phyloP scores from a whole-genome alignment of 2,888 invertebrate genomes.

The Branchellion lobata region DNA sequence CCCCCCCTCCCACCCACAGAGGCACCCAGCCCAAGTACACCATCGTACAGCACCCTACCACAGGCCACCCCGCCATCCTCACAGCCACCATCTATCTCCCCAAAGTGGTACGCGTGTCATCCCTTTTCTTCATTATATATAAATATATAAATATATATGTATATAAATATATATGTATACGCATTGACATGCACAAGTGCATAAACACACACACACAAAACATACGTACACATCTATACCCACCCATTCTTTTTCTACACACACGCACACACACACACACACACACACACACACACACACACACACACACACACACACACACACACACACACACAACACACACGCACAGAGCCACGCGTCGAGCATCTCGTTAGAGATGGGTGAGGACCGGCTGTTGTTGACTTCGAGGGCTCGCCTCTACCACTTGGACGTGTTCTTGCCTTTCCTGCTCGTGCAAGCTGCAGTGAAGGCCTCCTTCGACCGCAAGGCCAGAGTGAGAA shows the following conservation, averaged over 20 bases:
- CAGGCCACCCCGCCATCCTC: constrained; percentile 60
- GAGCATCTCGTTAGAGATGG: constrained; percentile 60
- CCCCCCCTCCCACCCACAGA: constrained; percentile 31
- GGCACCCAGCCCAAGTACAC: constrained; percentile 57
- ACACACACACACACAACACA: not conserved
- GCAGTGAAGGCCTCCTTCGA: constrained; percentile 62
- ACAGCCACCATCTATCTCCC: constrained; percentile 61
- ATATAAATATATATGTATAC: no score
- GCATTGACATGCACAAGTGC: no score
- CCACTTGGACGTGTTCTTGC: constrained; percentile 61
- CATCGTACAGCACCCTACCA: constrained; percentile 59
- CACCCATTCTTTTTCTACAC: no score
- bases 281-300: no score
- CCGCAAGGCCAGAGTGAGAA: constrained; percentile 54
- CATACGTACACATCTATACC: no score
- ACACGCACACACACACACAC: no score
- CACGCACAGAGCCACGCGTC: constrained; percentile 57
- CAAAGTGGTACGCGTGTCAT: constrained; percentile 58
- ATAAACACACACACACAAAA: no score
- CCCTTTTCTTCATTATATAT: not conserved
- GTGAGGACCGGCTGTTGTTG: constrained; percentile 57
- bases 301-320: not conserved
- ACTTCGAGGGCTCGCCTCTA: constrained; percentile 60
- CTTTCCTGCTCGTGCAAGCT: constrained; percentile 58
- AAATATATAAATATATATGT: not conserved